Base-by-base conservation (phyloP, 1,140 invertebrate genomes). In the Drosophila burlai region DNA sequence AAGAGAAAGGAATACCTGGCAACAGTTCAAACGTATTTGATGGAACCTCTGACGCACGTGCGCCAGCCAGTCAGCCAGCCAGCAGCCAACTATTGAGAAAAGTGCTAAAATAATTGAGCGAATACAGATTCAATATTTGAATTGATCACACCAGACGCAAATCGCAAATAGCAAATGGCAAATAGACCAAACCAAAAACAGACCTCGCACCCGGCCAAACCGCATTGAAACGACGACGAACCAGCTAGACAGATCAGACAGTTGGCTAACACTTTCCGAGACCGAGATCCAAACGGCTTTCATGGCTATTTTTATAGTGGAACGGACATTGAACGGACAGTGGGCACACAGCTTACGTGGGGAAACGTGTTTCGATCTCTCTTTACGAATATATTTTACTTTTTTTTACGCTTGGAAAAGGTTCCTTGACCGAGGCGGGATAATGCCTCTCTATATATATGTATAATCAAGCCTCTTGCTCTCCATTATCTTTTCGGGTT, bases 311-410 rank as follows among this genome's bases (percentile, higher is more conserved):
- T 84, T 85, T 85, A 85, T 81, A 60, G 47, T 64, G 72, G 68
- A 81, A 83, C 84, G 82, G 69, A 84, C 81, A 84, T 42, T 52
- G 78, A 80, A 82, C 83, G 81, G 81, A 80, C 81, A 80, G 42
- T 45, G 69, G 49, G 46, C 47, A 52, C 10, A 69, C 10, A 69
- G 68, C 68, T 72, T 47, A 47, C 50, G 62, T 67, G 67, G 64
- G 52, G 50, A 67, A 85, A 85, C 83, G 76, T 86, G 83, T 82
- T 85, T 75, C 46, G 36, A 67, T 66, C 58, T 45, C 18, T 21
- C 6, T 31, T 13, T 34, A 18, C 21, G 15, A 16, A 38, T 24
- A 38, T 26, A 21, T 24, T 36, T 49, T 13, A 38, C 15, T 26
- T 49, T 49, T 26, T 26, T 26, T 3, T 21, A 24, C 11, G 21